phyloP scores from a whole-genome alignment of 2,113 vertebrate species.

The Nematolebias whitei region DNA sequence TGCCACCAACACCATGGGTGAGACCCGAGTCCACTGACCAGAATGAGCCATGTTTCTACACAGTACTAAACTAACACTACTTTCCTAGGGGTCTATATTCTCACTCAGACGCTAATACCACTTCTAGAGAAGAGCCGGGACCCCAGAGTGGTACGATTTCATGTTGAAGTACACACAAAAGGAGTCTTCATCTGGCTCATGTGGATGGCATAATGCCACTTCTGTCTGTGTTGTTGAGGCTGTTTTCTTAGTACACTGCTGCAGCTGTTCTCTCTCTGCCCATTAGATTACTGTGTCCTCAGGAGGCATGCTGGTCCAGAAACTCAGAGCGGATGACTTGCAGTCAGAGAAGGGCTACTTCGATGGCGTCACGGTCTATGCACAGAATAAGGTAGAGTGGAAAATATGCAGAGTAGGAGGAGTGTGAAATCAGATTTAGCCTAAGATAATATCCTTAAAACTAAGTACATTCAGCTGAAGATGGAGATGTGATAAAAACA shows the following conservation, averaged over 20 bases:
- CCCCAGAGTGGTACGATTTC: conserved; percentile 74
- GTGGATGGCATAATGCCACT: conserved; percentile 51
- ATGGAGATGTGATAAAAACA: not conserved
- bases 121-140: conserved; percentile 77
- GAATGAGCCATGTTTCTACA: not conserved
- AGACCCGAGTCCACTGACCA: conserved; percentile 15
- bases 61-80: not conserved
- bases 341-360: conserved; percentile 70
- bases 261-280: conserved; percentile 25
- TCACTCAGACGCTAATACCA: conserved; percentile 78
- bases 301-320: conserved; percentile 81
- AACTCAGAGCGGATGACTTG: conserved; percentile 69
- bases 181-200: conserved; percentile 39
- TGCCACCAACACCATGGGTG: conserved; percentile 80
- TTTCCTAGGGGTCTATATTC: conserved; percentile 71
- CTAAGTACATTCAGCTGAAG: not conserved
- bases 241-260: conserved; percentile 59
- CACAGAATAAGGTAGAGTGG: conserved; percentile 78
- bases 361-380: conserved; percentile 74
- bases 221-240: conserved; percentile 49
- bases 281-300: conserved; percentile 81
- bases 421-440: not conserved
- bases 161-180: conserved; percentile 18
- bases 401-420: not conserved
- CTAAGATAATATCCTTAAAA: not conserved